Evolutionary conservation across 2,888 invertebrate genomes (phyloP), one percentile per base, ranked within the genome.

Genomic region (Tachina fera): DNA sequence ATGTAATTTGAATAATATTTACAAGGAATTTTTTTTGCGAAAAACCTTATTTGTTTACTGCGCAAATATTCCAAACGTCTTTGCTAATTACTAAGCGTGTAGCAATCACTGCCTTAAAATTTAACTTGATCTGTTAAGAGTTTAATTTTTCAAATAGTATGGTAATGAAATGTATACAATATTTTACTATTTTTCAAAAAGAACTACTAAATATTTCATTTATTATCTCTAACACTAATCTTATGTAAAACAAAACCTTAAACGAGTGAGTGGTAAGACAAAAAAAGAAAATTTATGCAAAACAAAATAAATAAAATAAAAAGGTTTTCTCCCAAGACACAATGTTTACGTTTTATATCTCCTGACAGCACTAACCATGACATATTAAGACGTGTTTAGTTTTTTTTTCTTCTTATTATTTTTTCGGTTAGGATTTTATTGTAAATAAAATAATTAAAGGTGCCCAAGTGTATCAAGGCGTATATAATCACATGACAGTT

Each of bases 181-280:
- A 6, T 19, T 19, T 31, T 14, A 13, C 8, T 43, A 11, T 16
- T 65, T 31, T n/a, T n/a, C 16, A 65, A 3, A 76, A 74, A 53
- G 11, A 45, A 31, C 43, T 16, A 31, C 43, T 16, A 41, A n/a
- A 61, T 56, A 65, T 76, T 65, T 58, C 45, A 45, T 51, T 65
- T 76, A 31, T 56, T 65, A 53, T 61, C 63, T 56, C 16, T 43
- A 65, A 56, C 22, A 31, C 16, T 65, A 53, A 65, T 76, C 14
- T 16, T 22, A 1, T 51, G 41, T 5, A 19, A 72, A 72, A 39
- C 47, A 49, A 43, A 68, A 19, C 1, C 72, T 22, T 11, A 47
- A 72, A 43, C 49, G 41, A 22, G 51, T 63, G 41, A 22, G 51
- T 63, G 9, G 19, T n/a, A 10, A 10, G 13, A 49, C 49, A 61